These are phyloP conservation scores for Coenonympha arcania DNA, from an alignment of 2,888 invertebrate genomes.

Conservation along the genomic window DNA sequence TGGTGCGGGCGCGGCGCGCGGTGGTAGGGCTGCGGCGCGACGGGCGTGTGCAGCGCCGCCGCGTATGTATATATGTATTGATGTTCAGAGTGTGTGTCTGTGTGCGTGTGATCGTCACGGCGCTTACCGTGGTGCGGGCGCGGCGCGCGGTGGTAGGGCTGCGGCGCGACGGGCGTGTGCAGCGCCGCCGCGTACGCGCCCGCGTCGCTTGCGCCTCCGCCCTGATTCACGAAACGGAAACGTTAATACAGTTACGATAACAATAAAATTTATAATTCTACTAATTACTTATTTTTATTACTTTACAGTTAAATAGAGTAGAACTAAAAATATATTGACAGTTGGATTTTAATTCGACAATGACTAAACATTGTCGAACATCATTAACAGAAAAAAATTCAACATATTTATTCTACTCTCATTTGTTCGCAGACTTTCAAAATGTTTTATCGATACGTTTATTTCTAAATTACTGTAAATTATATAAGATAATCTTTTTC, in stretches of 20 bases:
- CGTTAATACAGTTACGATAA: too few relatives aligned
- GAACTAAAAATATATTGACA: slow-evolving; percentile 42
- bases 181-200: slow-evolving; percentile 71
- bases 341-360: too few relatives aligned
- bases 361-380: too few relatives aligned
- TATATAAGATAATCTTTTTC: too few relatives aligned
- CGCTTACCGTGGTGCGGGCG: slow-evolving; percentile 59
- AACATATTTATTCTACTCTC: too few relatives aligned
- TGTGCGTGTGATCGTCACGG: neutral
- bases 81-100: neutral
- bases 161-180: slow-evolving; percentile 73
- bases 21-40: slow-evolving; percentile 65
- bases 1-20: slow-evolving; percentile 66
- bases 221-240: slow-evolving; percentile 28
- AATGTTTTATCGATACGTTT: too few relatives aligned
- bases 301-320: too few relatives aligned
- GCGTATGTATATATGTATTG: slow-evolving; percentile 51
- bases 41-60: slow-evolving; percentile 74
- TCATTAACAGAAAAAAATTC: too few relatives aligned
- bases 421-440: too few relatives aligned
- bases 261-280: too few relatives aligned
- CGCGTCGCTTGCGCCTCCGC: slow-evolving; percentile 45
- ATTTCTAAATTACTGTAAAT: too few relatives aligned
- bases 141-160: slow-evolving; percentile 65
- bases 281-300: too few relatives aligned